Evolutionary conservation across 2,797 vertebrate genomes (phyloP), one percentile per base, ranked within the genome.

Genomic region (Hypotaenidia okinawae): DNA sequence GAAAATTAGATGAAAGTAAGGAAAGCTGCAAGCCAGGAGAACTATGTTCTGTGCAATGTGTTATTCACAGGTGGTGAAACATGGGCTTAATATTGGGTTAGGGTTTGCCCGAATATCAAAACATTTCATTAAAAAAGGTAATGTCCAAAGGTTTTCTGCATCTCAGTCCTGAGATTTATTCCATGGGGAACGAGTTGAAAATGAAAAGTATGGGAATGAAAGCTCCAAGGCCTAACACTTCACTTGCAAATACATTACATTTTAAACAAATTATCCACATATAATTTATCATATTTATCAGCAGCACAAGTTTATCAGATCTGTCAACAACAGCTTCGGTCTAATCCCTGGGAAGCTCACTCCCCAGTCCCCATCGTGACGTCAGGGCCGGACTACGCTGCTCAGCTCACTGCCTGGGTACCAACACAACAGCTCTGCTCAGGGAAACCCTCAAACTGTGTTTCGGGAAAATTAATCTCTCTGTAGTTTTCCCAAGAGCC

Each of bases 11-110:
- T 82, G 24, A 85, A 82, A 77, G 35, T 2, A 10, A 37, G 37
- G 37, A 37, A 37, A 37, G 51, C 39, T 45, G 24, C 63, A 94
- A 83, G 52, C 49, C 8, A 4, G 81, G 21, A 93, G 35, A 85
- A 66, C 24, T 28, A 12, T 25, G 19, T 62, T 69, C 35, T 41
- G 8, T 41, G 33, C 3, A 64, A 73, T 49, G 18, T 63, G 19
- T 73, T 93, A 84, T 43, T 84, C 77, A 94, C 41, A 91, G 30
- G 15, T 76, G 22, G 58, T 89, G 57, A 83, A 92, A 76, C 37
- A 55, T 9, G 32, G 47, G 22, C 25, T 83, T 64, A 80, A 85
- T 90, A 68, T 63, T 52, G 41, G 39, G 9, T 72, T 64, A 55
- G 28, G 10, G n/a, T 74, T 93, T 90, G 18, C 41, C 10, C 3